Evolutionary conservation across 2,888 invertebrate genomes (phyloP).

Genomic region (Aromia moschata): DNA sequence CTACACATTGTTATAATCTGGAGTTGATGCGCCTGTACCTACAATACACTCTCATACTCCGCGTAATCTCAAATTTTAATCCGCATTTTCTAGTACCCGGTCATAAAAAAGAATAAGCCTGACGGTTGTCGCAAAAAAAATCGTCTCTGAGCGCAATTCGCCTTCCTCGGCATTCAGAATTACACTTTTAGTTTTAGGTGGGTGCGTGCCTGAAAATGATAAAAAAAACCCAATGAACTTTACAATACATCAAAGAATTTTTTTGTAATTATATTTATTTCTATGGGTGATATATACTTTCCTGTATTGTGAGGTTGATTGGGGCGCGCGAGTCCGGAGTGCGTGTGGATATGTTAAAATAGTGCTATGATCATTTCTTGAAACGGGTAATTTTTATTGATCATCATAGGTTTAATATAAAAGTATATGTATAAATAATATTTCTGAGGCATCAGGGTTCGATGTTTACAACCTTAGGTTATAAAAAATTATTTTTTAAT

Average conservation of each 20-base stretch:
- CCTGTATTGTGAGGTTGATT: slow-evolving; percentile 36
- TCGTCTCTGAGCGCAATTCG: neutral
- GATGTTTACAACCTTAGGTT: slow-evolving; percentile 41
- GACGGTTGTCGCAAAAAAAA: too few species aligned
- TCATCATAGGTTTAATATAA: slow-evolving; percentile 34
- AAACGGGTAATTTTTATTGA: slow-evolving; percentile 43
- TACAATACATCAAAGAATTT: slow-evolving; percentile 36
- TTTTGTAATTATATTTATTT: slow-evolving; percentile 46
- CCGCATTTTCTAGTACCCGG: too few species aligned
- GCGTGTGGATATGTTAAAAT: slow-evolving; percentile 5
- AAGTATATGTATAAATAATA: slow-evolving; percentile 25
- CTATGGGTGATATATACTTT: slow-evolving; percentile 45
- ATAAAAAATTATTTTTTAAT: slow-evolving; percentile 40
- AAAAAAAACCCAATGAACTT: slow-evolving; percentile 24
- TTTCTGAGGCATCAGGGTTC: slow-evolving; percentile 56
- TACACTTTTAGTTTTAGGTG: slow-evolving; percentile 24
- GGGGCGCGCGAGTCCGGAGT: slow-evolving; percentile 30
- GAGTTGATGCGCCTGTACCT: too few species aligned
- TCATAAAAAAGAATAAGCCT: neutral
- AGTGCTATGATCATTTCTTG: slow-evolving; percentile 29
- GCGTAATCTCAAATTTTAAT: too few species aligned
- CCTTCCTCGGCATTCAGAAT: neutral
- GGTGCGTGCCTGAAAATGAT: slow-evolving; percentile 26
- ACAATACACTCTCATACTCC: too few species aligned
- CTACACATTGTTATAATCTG: too few species aligned